Conservation (phyloP, 2,113 vertebrate genomes). For the Brachyhypopomus occidentalis region DNA sequence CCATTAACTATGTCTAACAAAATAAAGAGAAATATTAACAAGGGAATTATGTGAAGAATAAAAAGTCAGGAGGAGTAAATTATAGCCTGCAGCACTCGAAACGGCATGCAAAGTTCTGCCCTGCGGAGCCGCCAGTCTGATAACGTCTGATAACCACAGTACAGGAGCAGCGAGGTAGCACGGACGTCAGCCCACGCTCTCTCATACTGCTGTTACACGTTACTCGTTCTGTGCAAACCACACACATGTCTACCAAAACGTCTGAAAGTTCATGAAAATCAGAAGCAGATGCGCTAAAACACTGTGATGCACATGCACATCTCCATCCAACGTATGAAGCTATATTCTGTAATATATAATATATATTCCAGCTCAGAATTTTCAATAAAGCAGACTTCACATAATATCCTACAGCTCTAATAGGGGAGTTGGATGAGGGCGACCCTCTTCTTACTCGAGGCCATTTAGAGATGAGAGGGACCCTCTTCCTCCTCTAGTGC, state of each 20-base stretch:
- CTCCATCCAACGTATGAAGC: neutral
- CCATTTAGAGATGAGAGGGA: slow-evolving; percentile 13
- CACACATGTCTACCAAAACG: no score
- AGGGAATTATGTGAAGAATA: no score
- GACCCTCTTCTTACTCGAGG: slow-evolving; percentile 11
- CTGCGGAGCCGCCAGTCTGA: neutral
- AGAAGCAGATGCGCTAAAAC: neutral
- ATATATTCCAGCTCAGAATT: neutral
- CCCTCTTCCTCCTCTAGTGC: slow-evolving; percentile 17
- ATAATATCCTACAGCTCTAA: neutral
- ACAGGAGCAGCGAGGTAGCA: neutral
- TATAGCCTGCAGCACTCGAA: neutral
- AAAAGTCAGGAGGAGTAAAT: neutral
- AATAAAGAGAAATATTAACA: no score
- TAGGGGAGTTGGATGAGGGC: neutral
- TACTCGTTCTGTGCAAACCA: no score
- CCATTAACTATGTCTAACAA: no score
- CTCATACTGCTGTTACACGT: neutral
- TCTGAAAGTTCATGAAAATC: neutral
- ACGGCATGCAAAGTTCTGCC: neutral
- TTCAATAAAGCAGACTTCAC: neutral
- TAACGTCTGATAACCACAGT: neutral
- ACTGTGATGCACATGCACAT: neutral
- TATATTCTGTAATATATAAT: no score
- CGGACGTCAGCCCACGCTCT: neutral